These are phyloP conservation scores for Petrocephalus sullivani DNA, from an alignment of 2,797 vertebrate genomes.

Conservation along the genomic window DNA sequence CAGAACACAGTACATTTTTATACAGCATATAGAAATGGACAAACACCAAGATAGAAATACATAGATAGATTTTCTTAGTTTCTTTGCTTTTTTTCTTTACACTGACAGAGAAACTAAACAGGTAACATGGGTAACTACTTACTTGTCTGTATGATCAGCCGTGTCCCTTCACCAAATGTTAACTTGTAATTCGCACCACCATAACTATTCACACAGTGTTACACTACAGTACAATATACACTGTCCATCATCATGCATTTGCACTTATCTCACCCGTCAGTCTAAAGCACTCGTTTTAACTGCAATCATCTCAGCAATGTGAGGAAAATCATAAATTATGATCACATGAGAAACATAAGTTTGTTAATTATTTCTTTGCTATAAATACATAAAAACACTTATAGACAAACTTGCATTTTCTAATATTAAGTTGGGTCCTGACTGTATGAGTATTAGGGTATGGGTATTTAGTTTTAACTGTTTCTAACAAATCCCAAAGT, in stretches of 20 bases:
- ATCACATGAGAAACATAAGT: too few species aligned
- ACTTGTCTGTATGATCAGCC: constrained; percentile 28
- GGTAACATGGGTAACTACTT: constrained; percentile 1
- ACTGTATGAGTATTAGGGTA: not conserved
- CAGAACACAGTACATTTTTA: not conserved
- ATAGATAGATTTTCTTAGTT: not conserved
- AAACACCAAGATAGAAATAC: not conserved
- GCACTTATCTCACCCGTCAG: not conserved
- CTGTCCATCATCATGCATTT: not conserved
- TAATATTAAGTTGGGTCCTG: constrained; percentile 25
- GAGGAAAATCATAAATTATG: not conserved
- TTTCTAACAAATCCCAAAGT: not conserved
- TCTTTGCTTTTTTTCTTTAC: not conserved
- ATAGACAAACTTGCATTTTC: constrained; percentile 24
- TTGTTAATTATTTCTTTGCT: too few species aligned
- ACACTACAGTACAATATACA: constrained; percentile 12
- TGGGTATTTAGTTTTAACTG: not conserved
- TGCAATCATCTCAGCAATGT: not conserved
- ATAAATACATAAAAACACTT: not conserved
- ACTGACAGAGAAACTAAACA: not conserved
- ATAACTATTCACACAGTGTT: constrained; percentile 44
- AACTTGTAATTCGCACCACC: constrained; percentile 16
- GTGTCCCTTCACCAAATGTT: constrained; percentile 30
- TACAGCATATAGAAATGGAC: not conserved
- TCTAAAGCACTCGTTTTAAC: not conserved